A percentile compares a stretch with the other conserved stretches of the same genome.
Evolutionary conservation across 1,140 invertebrate species (phyloP).

Genomic region (Trichogramma pretiosum): DNA sequence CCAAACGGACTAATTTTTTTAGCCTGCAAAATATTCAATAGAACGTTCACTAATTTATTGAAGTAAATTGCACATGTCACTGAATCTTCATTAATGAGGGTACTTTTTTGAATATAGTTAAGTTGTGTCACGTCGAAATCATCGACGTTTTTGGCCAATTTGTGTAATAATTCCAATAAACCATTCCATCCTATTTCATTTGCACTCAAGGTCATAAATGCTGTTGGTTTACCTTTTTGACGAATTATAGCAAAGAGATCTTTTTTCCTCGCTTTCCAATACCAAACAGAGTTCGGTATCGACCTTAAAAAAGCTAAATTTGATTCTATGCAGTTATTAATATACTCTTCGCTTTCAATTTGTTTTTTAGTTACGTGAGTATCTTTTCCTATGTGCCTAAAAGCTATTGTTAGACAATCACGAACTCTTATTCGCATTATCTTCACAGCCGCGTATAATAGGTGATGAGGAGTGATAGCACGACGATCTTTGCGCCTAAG

Average conservation of each 20-base stretch:
- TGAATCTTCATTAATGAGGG: slow-evolving; percentile 38
- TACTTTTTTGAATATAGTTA: slow-evolving; percentile 24
- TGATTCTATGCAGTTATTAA: slow-evolving; percentile 19
- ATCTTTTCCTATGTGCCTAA: slow-evolving; percentile 22
- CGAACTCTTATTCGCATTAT: slow-evolving; percentile 20
- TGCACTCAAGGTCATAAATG: slow-evolving; percentile 27
- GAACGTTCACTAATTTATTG: slow-evolving; percentile 31
- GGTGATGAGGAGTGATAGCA: slow-evolving; percentile 17
- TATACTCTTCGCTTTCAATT: slow-evolving; percentile 16
- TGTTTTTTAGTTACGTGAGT: slow-evolving; percentile 21
- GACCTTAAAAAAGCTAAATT: slow-evolving; percentile 22
- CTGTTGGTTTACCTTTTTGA: slow-evolving; percentile 28
- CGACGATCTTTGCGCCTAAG: slow-evolving; percentile 21
- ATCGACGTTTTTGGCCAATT: slow-evolving; percentile 28
- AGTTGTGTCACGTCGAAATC: slow-evolving; percentile 27
- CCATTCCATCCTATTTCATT: slow-evolving; percentile 33
- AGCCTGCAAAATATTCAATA: slow-evolving; percentile 20
- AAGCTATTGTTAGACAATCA: slow-evolving; percentile 20
- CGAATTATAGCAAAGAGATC: slow-evolving; percentile 35
- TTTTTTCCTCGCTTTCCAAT: slow-evolving; percentile 31
- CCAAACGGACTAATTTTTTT: slow-evolving; percentile 24
- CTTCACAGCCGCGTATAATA: slow-evolving; percentile 26
- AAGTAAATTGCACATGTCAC: slow-evolving; percentile 40
- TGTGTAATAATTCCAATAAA: slow-evolving; percentile 32
- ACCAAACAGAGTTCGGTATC: slow-evolving; percentile 21